Base-by-base conservation (phyloP, 1,140 invertebrate genomes). In the Bombus fervidus region DNA sequence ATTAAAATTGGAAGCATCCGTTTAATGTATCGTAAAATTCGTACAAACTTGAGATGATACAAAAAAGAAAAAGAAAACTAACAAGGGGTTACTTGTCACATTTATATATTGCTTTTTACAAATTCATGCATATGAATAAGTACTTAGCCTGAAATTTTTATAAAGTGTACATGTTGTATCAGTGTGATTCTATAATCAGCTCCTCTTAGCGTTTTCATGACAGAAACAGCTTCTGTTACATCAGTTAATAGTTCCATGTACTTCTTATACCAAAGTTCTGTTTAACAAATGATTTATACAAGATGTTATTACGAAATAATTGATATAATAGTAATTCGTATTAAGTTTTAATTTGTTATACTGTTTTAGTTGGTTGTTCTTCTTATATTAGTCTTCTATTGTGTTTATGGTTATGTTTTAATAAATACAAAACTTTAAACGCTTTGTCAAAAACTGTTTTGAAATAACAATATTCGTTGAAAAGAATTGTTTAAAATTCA, bases 251-350 rank as follows among this genome's bases (percentile, higher is more conserved):
- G 71, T 37, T 39, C 28, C 25, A 80, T n/a, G 41, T 80, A 85
- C 75, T 85, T 72, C 68, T 72, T 85, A 85, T 80, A 85, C 83
- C 83, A 85, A 85, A 85, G 83, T 80, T 53, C 72, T 80, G 34
- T 80, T 28, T 72, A 79, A 84, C 31, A 41, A 53, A 78, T 83
- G 43, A n/a, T 57, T 78, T 71, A 57, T 43, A 68, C 37, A 64
- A 84, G 10, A 76, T 59, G 25, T 59, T 59, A 76, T 57, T 76
- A 59, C 34, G 6, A 76, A 59, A 59, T 76, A 59, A 59, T 74
- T 34, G 31, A 75, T 75, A 66, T 47, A 83, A 53, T 15, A 78
- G 22, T 41, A 83, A 76, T 22, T 2, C 57, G 3, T 57, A 69
- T 77, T 69, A 64, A 28, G 15, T 62, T 41, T 53, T 64, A 25